Evolutionary conservation across 2,888 invertebrate species (phyloP).

Genomic region (Amphipyra tragopoginis): DNA sequence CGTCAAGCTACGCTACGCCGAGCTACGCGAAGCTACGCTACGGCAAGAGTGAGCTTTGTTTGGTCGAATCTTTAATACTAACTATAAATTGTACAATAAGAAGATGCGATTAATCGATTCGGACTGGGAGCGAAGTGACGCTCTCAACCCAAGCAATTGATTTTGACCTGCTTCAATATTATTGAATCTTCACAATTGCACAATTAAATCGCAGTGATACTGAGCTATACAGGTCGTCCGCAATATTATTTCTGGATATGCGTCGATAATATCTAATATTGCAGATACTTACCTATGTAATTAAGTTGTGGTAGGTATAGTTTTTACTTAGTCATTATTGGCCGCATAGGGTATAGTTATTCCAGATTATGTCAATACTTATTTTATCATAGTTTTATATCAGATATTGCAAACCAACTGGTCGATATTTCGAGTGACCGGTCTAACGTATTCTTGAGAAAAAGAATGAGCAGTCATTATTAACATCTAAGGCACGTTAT

Average conservation of each 20-base stretch:
- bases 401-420: too few species aligned
- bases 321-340: neutral
- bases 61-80: neutral
- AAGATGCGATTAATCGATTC: neutral
- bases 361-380: too few species aligned
- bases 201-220: neutral
- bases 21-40: too few species aligned
- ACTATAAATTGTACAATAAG: neutral
- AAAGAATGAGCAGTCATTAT: too few species aligned
- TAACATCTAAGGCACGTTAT: too few species aligned
- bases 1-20: too few species aligned
- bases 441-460: too few species aligned
- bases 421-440: too few species aligned
- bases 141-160: neutral
- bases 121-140: neutral
- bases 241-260: neutral
- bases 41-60: too few species aligned
- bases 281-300: neutral
- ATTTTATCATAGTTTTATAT: too few species aligned
- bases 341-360: too few species aligned
- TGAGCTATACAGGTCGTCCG: neutral
- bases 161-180: neutral
- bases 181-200: neutral
- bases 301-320: too few species aligned
- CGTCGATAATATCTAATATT: neutral